These are phyloP conservation scores for Alectura lathami DNA, from an alignment of 2,113 vertebrate species.

Conservation along the genomic window DNA sequence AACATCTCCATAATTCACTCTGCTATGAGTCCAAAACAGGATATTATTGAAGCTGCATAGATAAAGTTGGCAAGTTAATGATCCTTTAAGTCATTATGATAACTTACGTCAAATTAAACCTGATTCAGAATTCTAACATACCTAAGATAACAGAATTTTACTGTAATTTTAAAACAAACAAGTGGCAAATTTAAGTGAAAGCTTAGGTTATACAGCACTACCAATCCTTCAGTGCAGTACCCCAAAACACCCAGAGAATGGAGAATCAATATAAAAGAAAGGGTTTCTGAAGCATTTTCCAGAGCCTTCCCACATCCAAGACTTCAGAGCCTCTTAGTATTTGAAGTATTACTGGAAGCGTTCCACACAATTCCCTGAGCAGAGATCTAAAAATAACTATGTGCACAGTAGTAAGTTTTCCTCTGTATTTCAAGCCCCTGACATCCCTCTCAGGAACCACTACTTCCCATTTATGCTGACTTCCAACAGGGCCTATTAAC, in stretches of 20 bases:
- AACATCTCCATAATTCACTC: neutral
- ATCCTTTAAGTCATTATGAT: neutral
- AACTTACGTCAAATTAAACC: neutral
- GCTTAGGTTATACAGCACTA: neutral
- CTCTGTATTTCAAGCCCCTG: slow-evolving; percentile 31
- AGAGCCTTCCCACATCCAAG: slow-evolving; percentile 32
- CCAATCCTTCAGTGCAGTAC: neutral
- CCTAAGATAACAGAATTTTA: neutral
- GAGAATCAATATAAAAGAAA: neutral
- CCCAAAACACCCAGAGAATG: neutral
- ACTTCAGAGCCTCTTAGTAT: slow-evolving; percentile 29
- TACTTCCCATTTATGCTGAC: neutral
- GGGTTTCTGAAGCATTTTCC: slow-evolving; percentile 35
- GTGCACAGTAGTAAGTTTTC: slow-evolving; percentile 51
- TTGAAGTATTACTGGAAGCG: slow-evolving; percentile 60
- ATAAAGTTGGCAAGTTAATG: neutral
- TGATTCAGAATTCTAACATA: neutral
- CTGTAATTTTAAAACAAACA: neutral
- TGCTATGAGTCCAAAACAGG: neutral
- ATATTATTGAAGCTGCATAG: neutral
- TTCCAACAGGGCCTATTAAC: neutral
- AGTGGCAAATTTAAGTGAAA: neutral
- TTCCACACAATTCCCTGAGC: slow-evolving; percentile 51
- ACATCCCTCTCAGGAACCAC: slow-evolving; percentile 29
- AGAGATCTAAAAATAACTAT: slow-evolving; percentile 57